These are phyloP conservation scores for Progne subis DNA, from an alignment of 2,113 vertebrate genomes.

Conservation along the genomic window DNA sequence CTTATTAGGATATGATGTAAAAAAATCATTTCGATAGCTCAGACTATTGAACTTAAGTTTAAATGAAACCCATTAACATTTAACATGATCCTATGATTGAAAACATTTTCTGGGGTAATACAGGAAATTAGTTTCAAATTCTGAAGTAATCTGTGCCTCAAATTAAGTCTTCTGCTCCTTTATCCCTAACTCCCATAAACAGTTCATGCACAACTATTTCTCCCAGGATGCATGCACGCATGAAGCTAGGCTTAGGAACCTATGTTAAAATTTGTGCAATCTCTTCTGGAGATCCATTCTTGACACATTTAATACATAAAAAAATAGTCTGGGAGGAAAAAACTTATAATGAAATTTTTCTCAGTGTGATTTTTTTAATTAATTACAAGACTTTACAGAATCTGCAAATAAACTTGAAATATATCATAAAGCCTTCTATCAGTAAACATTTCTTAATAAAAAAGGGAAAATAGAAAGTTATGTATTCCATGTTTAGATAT, in stretches of 20 bases:
- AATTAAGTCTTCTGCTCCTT: background rate
- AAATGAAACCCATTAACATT: background rate
- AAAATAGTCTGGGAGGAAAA: background rate
- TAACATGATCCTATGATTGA: fast-evolving
- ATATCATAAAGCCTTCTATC: background rate
- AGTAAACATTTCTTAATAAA: background rate
- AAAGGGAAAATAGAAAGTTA: background rate
- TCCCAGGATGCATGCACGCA: background rate
- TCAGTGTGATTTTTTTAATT: background rate
- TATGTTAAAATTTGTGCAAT: background rate
- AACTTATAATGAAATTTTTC: background rate
- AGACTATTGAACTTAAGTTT: background rate
- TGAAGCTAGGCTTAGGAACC: background rate
- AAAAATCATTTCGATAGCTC: background rate
- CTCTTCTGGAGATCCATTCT: background rate
- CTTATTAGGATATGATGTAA: background rate
- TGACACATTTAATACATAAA: background rate
- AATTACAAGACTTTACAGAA: background rate
- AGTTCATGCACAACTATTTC: background rate
- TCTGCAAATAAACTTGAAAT: background rate
- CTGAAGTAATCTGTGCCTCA: background rate
- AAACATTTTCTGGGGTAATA: background rate
- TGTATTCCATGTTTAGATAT: background rate
- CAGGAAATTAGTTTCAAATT: background rate
- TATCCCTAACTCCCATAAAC: background rate